Evolutionary conservation across 1,140 invertebrate genomes (phyloP).

Genomic region (Drosophila nigrodunni): DNA sequence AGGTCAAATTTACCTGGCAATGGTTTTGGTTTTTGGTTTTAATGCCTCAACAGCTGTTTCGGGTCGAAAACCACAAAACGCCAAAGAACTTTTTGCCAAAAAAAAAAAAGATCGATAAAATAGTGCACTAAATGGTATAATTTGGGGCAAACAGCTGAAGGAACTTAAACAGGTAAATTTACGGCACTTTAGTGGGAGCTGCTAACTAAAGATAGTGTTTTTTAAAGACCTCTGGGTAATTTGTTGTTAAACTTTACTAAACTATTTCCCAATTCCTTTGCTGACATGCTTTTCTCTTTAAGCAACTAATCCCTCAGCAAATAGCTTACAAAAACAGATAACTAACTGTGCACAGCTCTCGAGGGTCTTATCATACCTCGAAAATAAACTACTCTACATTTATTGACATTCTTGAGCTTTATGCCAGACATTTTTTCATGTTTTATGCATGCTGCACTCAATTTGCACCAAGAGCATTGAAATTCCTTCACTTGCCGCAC

Average conservation of each 20-base stretch:
- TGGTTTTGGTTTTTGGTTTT: neutral
- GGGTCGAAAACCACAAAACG: neutral
- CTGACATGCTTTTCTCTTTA: neutral
- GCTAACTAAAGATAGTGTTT: no score
- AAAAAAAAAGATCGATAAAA: slow-evolving; percentile 24
- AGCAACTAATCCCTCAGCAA: neutral
- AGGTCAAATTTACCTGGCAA: slow-evolving; percentile 55
- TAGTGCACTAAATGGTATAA: neutral
- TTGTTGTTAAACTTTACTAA: no score
- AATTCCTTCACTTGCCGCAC: slow-evolving; percentile 45
- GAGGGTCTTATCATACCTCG: neutral
- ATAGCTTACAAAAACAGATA: neutral
- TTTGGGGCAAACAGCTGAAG: neutral
- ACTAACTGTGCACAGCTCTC: neutral
- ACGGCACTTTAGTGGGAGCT: no score
- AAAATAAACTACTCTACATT: slow-evolving; percentile 10
- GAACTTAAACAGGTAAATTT: neutral
- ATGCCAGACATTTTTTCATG: slow-evolving; percentile 61
- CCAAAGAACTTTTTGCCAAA: slow-evolving; percentile 21
- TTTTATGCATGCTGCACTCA: slow-evolving; percentile 64
- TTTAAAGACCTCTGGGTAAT: no score
- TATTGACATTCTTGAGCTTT: slow-evolving; percentile 41
- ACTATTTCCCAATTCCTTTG: neutral
- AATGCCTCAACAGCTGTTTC: slow-evolving; percentile 25
- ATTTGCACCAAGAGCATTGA: slow-evolving; percentile 37